phyloP scores from a whole-genome alignment of 2,888 invertebrate genomes.

The Apotomis turbidana region DNA sequence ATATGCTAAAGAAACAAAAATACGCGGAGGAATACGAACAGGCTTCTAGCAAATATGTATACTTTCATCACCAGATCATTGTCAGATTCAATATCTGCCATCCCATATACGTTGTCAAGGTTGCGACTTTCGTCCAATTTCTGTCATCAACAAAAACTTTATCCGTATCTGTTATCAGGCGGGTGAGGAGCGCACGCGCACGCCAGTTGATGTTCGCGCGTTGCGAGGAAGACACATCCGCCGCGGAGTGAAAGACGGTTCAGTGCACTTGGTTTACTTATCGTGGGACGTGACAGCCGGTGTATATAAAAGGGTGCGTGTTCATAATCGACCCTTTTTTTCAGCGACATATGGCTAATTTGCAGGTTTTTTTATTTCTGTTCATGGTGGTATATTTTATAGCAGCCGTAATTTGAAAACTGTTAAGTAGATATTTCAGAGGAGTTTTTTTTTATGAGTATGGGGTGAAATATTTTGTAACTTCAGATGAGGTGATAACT shows the following conservation, averaged over 20 bases:
- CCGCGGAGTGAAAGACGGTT: conserved; percentile 57
- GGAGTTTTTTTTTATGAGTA: too few species aligned
- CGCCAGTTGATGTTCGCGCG: conserved; percentile 80
- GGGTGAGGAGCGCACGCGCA: conserved; percentile 60
- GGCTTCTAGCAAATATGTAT: too few species aligned
- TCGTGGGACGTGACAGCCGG: conserved; percentile 53
- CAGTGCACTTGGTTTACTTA: conserved; percentile 61
- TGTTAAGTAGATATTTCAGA: too few species aligned
- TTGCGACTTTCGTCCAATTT: conserved; percentile 45
- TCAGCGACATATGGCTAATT: conserved; percentile 1
- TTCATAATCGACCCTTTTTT: conserved; percentile 51
- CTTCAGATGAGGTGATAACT: too few species aligned
- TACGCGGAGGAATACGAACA: too few species aligned
- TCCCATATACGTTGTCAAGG: conserved; percentile 26
- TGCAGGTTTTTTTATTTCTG: too few species aligned
- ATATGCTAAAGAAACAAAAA: too few species aligned
- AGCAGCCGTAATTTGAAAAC: too few species aligned
- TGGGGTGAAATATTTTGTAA: too few species aligned
- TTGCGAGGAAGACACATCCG: conserved; percentile 79
- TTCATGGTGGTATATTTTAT: too few species aligned
- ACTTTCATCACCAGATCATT: too few species aligned
- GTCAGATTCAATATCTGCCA: conserved; percentile 13
- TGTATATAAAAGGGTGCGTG: conserved; percentile 66
- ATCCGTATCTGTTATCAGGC: conserved; percentile 78
- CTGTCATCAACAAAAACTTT: conserved; percentile 58